Evolutionary conservation across 2,888 invertebrate species (phyloP).

Genomic region (Strigamia maritima): DNA sequence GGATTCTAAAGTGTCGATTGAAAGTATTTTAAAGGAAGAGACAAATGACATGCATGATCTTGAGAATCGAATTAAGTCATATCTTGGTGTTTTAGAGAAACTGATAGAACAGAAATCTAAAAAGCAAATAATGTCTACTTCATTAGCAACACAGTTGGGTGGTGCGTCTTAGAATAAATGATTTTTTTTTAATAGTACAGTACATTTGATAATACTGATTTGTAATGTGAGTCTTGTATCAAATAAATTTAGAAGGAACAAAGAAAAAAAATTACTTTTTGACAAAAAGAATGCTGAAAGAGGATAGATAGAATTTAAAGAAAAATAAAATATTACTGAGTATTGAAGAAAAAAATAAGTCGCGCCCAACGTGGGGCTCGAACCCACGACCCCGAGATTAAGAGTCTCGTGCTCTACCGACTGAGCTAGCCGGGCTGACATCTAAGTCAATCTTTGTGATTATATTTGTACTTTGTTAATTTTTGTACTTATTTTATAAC

Average conservation of each 20-base stretch:
- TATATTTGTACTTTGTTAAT: too few relatives aligned
- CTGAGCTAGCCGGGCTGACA: constrained; percentile 55
- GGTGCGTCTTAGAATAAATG: background rate
- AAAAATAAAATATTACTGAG: background rate
- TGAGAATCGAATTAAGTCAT: background rate
- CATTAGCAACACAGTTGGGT: background rate
- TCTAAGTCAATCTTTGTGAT: background rate
- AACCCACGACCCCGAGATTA: constrained; percentile 62
- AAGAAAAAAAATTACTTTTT: too few relatives aligned
- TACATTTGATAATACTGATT: too few relatives aligned
- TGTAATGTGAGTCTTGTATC: too few relatives aligned
- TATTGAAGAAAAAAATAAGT: background rate
- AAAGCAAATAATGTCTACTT: background rate
- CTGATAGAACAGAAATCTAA: background rate
- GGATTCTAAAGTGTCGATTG: background rate
- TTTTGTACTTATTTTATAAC: too few relatives aligned
- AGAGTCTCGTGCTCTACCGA: constrained; percentile 61
- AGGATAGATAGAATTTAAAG: too few relatives aligned
- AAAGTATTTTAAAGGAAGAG: background rate
- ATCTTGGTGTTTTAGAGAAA: background rate
- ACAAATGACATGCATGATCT: background rate
- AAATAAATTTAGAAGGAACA: too few relatives aligned
- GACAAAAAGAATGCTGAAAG: too few relatives aligned
- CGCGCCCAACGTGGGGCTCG: constrained; percentile 60
- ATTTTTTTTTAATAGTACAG: background rate